These are phyloP conservation scores for Zosterops borbonicus DNA, from an alignment of 2,113 vertebrate genomes.

Conservation along the genomic window DNA sequence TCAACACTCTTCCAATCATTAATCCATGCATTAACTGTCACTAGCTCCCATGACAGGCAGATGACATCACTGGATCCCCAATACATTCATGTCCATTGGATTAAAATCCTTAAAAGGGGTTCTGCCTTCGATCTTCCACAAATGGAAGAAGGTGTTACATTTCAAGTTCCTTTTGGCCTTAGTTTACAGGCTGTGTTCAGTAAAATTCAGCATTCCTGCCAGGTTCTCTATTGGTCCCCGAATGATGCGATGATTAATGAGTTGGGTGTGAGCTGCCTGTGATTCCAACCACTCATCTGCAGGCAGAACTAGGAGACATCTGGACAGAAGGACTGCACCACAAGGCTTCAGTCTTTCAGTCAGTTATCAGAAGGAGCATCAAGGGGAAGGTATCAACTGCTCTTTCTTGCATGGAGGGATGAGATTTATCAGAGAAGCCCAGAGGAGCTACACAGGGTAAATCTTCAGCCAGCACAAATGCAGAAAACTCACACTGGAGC, in stretches of 20 bases:
- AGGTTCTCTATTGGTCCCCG: not conserved
- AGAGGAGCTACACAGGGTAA: not conserved
- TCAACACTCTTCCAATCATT: not conserved
- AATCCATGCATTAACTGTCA: not conserved
- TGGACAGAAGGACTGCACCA: not conserved
- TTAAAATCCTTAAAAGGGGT: not conserved
- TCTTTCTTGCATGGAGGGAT: not conserved
- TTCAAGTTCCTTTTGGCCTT: not conserved
- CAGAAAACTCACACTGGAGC: not conserved
- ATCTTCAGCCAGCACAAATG: not conserved
- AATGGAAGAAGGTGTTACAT: not conserved
- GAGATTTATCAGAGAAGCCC: not conserved
- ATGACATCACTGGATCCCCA: not conserved
- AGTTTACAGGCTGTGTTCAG: not conserved
- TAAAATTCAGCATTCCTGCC: not conserved
- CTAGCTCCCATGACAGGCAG: not conserved
- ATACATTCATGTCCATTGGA: not conserved
- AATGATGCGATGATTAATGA: not conserved
- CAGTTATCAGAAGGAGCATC: not conserved
- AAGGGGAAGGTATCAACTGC: not conserved
- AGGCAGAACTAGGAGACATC: not conserved
- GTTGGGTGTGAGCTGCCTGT: not conserved
- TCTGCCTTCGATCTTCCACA: not conserved
- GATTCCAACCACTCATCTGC: not conserved
- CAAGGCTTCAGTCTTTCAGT: not conserved